phyloP scores from a whole-genome alignment of 2,797 vertebrate species.

The Pterois miles region DNA sequence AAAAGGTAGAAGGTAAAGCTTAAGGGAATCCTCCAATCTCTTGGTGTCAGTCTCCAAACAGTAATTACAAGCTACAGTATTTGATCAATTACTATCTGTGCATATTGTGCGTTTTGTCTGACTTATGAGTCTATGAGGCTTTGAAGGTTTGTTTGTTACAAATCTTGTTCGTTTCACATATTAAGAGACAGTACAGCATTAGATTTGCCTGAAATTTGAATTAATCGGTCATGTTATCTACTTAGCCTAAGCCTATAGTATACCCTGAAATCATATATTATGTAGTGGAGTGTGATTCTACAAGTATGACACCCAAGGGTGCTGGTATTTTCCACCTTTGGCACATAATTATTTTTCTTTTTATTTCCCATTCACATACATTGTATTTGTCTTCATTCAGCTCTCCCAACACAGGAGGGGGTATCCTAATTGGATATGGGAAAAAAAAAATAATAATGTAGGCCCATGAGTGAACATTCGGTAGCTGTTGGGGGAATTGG shows the following conservation, averaged over 20 bases:
- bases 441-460: slow-evolving; percentile 17
- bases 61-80: background rate
- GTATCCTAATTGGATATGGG: slow-evolving; percentile 54
- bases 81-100: background rate
- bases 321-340: slow-evolving; percentile 35
- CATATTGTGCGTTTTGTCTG: background rate
- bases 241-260: slow-evolving; percentile 7
- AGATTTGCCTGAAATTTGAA: slow-evolving; percentile 6
- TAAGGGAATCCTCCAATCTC: background rate
- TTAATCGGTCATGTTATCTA: slow-evolving; percentile 11
- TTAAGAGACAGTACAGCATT: background rate
- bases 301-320: slow-evolving; percentile 15
- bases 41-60: background rate
- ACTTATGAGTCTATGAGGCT: background rate
- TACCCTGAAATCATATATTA: slow-evolving; percentile 22
- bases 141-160: background rate
- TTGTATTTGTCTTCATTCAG: slow-evolving; percentile 20
- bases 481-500: slow-evolving; percentile 33
- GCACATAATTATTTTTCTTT: slow-evolving; percentile 30
- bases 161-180: background rate
- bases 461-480: slow-evolving; percentile 25
- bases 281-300: slow-evolving; percentile 7
- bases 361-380: background rate
- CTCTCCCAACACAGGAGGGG: slow-evolving; percentile 39
- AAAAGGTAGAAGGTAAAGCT: background rate